Evolutionary conservation across 2,113 vertebrate species (phyloP).

Genomic region (Coregonus clupeaformis): DNA sequence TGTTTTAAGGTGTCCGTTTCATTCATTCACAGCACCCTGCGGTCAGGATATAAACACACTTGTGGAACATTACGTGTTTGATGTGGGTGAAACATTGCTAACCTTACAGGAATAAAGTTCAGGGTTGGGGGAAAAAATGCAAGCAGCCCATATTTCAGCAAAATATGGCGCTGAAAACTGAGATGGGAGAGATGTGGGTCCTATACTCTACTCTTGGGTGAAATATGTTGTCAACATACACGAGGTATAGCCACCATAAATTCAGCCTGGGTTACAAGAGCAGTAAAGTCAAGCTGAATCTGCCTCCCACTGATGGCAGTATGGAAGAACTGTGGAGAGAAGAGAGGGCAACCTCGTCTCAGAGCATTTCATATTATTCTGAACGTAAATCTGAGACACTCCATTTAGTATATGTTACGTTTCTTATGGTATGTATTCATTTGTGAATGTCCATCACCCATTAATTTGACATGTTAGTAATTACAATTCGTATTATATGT

Average conservation of each 20-base stretch:
- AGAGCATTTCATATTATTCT: too few species aligned
- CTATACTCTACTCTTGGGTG: not conserved
- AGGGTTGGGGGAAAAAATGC: not conserved
- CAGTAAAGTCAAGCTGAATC: conserved; percentile 53
- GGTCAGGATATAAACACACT: conserved; percentile 58
- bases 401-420: too few species aligned
- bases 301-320: conserved; percentile 17
- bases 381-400: too few species aligned
- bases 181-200: not conserved
- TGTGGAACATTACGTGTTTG: conserved; percentile 41
- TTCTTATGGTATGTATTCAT: too few species aligned
- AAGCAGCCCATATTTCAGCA: conserved; percentile 5
- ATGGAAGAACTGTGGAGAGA: not conserved
- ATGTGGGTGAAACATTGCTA: conserved; percentile 45
- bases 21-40: conserved; percentile 44
- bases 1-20: conserved; percentile 56
- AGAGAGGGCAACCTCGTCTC: too few species aligned
- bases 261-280: conserved; percentile 42
- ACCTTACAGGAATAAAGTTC: conserved; percentile 21
- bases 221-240: not conserved
- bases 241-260: conserved; percentile 38
- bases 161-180: conserved; percentile 19
- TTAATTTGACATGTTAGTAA: too few species aligned
- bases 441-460: too few species aligned
- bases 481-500: too few species aligned